Base-by-base conservation (phyloP, 2,888 invertebrate genomes). In the Lasioglossum malachurum region DNA sequence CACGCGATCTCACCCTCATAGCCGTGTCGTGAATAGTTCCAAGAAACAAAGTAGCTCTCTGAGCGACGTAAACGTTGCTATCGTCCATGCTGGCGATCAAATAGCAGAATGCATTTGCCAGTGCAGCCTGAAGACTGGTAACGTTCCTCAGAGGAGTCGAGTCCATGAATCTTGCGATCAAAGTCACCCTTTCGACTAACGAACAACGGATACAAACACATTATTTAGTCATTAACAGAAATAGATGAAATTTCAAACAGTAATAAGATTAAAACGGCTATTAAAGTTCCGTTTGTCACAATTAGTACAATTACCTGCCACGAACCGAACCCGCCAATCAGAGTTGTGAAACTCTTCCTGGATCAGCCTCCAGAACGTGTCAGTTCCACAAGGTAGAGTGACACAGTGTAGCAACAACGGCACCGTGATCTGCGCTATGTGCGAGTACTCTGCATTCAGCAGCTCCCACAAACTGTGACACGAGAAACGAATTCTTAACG, bases 41-140 rank as follows among this genome's bases (percentile, higher is more conserved):
- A 82, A 99, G 96, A 95, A 98, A 98, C 4, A 99, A 96, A 1
- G 98, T 98, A 5, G 99, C 97, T 91, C 99, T 96, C 95, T 99
- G 99, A 0, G 99, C 99, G 4, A 99, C 99, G 91, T 98, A 98
- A 27, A 99, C 98, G 95, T 98, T 99, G 86, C 97, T 97, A 95
- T 99, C 99, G 95, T 99, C 99, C 97, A 99, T 98, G 93, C 99
- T 98, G 80, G 98, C 98, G 91, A 99, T 98, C 82, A 99, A 96
- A 95, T 99, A 99, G 95, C 99, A 99, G 96, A 99, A 99, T 1
- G 99, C 98, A 90, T 99, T 99, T 10, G 99, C 98, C 92, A 99
- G 95, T 0, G 99, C 98, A 0, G 99, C 98, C 95, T 99, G 99
- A 75, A 99, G 96, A 1, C 97, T 97, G 81, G 97, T 97, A 94